Conservation (phyloP, 1,140 invertebrate genomes). For the Laodelphax striatellus region DNA sequence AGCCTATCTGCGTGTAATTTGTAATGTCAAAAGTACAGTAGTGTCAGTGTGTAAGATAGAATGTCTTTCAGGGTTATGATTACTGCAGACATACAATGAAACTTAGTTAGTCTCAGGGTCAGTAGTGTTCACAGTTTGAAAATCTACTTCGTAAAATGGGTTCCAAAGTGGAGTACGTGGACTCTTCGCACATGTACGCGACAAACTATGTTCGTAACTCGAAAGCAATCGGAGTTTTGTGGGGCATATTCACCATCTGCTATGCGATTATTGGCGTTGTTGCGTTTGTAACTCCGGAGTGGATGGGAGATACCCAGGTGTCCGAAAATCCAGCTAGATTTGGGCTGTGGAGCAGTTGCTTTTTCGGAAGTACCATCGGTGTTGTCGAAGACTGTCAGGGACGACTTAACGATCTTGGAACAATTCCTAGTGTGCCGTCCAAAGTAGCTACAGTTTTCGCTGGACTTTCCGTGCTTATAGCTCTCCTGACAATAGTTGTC, state of each 20-base stretch:
- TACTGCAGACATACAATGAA: no score
- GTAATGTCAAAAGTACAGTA: no score
- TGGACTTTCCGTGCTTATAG: slow-evolving; percentile 71
- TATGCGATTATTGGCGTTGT: slow-evolving; percentile 92
- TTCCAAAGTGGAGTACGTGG: slow-evolving; percentile 82
- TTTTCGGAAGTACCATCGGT: slow-evolving; percentile 30
- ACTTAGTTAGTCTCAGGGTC: no score
- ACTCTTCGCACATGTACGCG: slow-evolving; percentile 77
- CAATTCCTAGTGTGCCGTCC: slow-evolving; percentile 70
- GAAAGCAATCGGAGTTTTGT: slow-evolving; percentile 90
- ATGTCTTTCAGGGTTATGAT: no score
- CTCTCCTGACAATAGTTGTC: slow-evolving; percentile 71
- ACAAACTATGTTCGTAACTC: slow-evolving; percentile 91
- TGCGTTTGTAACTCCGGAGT: slow-evolving; percentile 91
- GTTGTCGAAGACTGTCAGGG: slow-evolving; percentile 63
- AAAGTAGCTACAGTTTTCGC: slow-evolving; percentile 76
- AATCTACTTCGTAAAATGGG: slow-evolving; percentile 44
- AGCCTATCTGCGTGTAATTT: no score
- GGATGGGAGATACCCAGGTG: slow-evolving; percentile 61
- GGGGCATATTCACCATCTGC: slow-evolving; percentile 94
- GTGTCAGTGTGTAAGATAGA: no score
- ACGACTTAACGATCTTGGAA: slow-evolving; percentile 68
- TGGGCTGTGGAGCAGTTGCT: slow-evolving; percentile 81
- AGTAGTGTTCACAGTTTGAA: no score
- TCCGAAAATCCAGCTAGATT: slow-evolving; percentile 81